These are phyloP conservation scores for Gorilla gorilla DNA, from an alignment of 2,113 vertebrate genomes.

Conservation along the genomic window DNA sequence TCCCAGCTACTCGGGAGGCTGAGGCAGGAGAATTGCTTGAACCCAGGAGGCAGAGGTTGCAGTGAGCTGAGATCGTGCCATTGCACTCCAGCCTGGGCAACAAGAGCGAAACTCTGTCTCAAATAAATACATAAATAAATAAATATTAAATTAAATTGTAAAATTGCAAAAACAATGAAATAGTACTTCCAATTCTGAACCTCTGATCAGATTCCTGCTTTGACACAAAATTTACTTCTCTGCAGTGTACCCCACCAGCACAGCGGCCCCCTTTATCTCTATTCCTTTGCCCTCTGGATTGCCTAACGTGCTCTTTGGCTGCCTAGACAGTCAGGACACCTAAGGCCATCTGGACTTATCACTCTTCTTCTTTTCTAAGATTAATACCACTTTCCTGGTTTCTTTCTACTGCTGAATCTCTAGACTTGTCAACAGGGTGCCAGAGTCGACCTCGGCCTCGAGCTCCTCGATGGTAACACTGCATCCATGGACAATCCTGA, in stretches of 20 bases:
- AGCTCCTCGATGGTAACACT: slow-evolving; percentile 95
- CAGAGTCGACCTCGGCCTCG: slow-evolving; percentile 90
- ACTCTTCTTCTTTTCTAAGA: slow-evolving; percentile 90
- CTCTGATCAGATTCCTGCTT: slow-evolving; percentile 77
- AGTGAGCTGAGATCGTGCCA: no score
- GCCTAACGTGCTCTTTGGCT: slow-evolving; percentile 90
- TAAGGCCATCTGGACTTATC: slow-evolving; percentile 80
- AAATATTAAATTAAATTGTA: no score
- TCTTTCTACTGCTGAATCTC: slow-evolving; percentile 85
- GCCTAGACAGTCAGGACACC: slow-evolving; percentile 85
- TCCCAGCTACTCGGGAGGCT: no score
- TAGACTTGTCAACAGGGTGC: slow-evolving; percentile 81
- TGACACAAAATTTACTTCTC: slow-evolving; percentile 77
- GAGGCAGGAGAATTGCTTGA: no score
- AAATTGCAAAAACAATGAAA: slow-evolving; percentile 82
- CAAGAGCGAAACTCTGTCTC: no score
- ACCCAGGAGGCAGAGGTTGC: no score
- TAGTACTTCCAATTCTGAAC: slow-evolving; percentile 80
- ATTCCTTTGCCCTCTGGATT: slow-evolving; percentile 86
- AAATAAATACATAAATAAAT: no score
- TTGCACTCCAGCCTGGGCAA: no score
- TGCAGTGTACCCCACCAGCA: slow-evolving; percentile 78
- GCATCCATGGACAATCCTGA: slow-evolving; percentile 97
- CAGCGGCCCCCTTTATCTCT: slow-evolving; percentile 77
- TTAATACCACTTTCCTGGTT: slow-evolving; percentile 89